Base-by-base conservation (phyloP, 2,888 invertebrate species). In the Cyaniris semiargus region DNA sequence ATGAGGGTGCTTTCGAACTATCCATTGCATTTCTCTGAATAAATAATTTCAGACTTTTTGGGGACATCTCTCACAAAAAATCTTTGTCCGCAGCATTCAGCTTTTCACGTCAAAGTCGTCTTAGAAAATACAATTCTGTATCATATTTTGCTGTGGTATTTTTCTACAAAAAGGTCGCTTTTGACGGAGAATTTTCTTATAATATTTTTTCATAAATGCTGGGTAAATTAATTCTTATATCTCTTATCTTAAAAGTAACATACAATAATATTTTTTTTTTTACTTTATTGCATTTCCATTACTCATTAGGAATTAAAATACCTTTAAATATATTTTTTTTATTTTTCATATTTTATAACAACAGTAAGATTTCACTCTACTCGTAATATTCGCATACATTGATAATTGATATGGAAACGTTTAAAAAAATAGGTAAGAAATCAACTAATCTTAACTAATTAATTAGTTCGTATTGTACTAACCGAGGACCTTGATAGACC, bases 1-100 rank as follows among this genome's bases (percentile, higher is more conserved):
- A 81, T 82, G 82, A 79, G 80, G 78, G 86, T 81, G 86, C 76
- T 79, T 77, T 82, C 81, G 70, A 71, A 58, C 77, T 77, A 71
- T 38, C 58, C 77, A 56, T 72, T 75, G 48, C 70, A 76, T 70
- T 76, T 76, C 58, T 70, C 66, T 70, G 31, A 76, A 48, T 76
- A 44, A 70, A 60, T 60, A 70, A 70, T 70, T 21, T 48, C 44
- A 66, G 21, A 76, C 38, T 70, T 66, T 60, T 76, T 76, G 66
- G 70, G 44, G 27, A 48, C 60, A 58, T 60, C 27, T 31, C 66
- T 27, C 66, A 66, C 66, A 66, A 66, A 66, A 31, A 66, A 66
- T 66, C 27, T 66, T 13, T 66, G 15, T 66, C 66, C 66, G 15
- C 27, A 31, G 27, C 27, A 27, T 66, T 66, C 66, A 66, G 66